phyloP scores from a whole-genome alignment of 1,140 invertebrate genomes.

The Ceratitis capitata region DNA sequence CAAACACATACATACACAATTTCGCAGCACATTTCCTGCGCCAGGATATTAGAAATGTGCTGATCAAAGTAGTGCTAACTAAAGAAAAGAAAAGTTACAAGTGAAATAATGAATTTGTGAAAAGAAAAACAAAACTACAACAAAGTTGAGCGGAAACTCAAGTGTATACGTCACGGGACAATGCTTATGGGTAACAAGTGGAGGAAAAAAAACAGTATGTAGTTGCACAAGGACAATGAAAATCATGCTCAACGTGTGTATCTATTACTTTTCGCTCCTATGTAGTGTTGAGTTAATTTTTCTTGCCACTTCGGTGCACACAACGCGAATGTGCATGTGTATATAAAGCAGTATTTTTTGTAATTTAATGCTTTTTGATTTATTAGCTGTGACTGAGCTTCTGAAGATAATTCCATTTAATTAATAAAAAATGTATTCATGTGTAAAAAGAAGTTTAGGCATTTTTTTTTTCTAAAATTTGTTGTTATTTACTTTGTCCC shows the following conservation, averaged over 20 bases:
- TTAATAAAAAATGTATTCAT: no score
- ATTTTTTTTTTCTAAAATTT: no score
- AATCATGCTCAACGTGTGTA: neutral
- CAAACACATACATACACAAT: neutral
- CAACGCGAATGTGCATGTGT: no score
- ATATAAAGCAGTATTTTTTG: neutral
- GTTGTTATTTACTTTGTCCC: no score
- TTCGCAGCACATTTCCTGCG: neutral
- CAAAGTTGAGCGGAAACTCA: neutral
- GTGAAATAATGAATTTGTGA: neutral
- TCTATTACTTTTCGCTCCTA: neutral
- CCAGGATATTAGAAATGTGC: constrained; percentile 19
- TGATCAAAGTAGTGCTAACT: neutral
- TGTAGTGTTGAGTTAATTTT: neutral
- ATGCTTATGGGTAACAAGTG: neutral
- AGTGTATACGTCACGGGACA: neutral
- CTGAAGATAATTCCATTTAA: no score
- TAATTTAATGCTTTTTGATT: neutral
- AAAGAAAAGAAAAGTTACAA: neutral
- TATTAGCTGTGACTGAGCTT: neutral
- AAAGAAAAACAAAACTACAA: neutral
- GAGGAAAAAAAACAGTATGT: no score
- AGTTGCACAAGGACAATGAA: neutral
- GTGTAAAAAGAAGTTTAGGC: no score
- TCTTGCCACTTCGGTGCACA: no score